These are phyloP conservation scores for Ectobius pallidus DNA, from an alignment of 2,888 invertebrate genomes.

Conservation along the genomic window DNA sequence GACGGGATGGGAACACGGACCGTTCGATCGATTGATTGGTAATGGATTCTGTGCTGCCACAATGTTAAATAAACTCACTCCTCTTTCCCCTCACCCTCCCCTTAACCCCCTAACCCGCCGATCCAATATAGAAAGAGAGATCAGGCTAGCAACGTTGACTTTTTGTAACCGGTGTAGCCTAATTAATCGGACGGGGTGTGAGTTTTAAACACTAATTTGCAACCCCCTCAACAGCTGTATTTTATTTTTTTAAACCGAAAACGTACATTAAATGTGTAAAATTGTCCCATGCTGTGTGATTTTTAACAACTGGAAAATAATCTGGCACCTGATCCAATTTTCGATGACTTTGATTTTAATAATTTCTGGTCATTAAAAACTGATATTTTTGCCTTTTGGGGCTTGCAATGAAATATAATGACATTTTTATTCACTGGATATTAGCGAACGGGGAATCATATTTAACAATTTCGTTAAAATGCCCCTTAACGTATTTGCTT, in stretches of 20 bases:
- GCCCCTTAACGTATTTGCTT: too few species aligned
- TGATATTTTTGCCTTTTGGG: too few species aligned
- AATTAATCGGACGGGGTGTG: slow-evolving; percentile 4
- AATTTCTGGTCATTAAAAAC: not conserved
- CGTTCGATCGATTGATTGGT: slow-evolving; percentile 23
- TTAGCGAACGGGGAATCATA: too few species aligned
- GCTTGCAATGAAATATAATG: too few species aligned
- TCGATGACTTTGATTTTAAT: not conserved
- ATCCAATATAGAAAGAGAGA: not conserved
- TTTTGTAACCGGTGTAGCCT: slow-evolving; percentile 9
- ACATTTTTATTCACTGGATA: too few species aligned
- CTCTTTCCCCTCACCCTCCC: not conserved
- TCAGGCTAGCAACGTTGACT: not conserved
- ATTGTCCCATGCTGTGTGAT: not conserved
- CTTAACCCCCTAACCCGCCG: not conserved
- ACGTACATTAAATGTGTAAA: slow-evolving; percentile 4
- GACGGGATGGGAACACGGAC: not conserved
- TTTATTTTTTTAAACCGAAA: not conserved
- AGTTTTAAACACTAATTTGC: slow-evolving; percentile 14
- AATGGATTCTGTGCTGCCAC: slow-evolving; percentile 17
- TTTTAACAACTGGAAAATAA: not conserved
- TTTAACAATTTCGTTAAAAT: too few species aligned
- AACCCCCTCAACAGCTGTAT: slow-evolving; percentile 1
- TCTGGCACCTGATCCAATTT: not conserved
- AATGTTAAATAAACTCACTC: slow-evolving; percentile 7